Conservation (phyloP, 2,797 vertebrate species). For the Sebastes nivosus region DNA sequence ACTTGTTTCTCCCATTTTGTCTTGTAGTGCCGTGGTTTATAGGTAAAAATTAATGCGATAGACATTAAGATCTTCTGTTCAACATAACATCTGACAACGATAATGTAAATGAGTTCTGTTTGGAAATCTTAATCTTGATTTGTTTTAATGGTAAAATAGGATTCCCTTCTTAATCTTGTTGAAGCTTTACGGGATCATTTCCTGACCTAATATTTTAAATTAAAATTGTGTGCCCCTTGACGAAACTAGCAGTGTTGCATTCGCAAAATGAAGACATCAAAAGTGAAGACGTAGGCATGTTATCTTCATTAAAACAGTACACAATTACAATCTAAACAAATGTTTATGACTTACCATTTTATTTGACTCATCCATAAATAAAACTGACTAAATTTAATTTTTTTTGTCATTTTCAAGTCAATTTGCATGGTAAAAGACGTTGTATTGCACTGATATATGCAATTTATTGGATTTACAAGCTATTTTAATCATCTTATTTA, state of each 20-base stretch:
- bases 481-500: not conserved
- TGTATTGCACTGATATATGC: not conserved
- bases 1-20: conserved; percentile 41
- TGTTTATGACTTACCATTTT: not conserved
- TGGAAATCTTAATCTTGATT: conserved; percentile 71
- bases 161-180: conserved; percentile 70
- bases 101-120: conserved; percentile 60
- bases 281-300: conserved; percentile 19
- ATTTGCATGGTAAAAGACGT: not conserved
- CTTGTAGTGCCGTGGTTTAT: conserved; percentile 4
- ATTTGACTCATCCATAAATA: not conserved
- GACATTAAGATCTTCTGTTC: conserved; percentile 30
- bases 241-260: conserved; percentile 21
- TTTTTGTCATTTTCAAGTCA: not conserved
- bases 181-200: conserved; percentile 62
- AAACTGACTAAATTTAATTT: not conserved
- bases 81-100: conserved; percentile 32
- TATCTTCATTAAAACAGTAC: conserved; percentile 26
- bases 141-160: conserved; percentile 67
- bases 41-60: conserved; percentile 35
- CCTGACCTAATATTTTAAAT: conserved; percentile 61
- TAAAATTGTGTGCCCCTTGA: conserved; percentile 28
- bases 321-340: not conserved
- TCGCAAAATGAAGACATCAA: conserved; percentile 35
- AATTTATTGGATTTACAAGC: not conserved